phyloP scores from a whole-genome alignment of 1,140 invertebrate genomes.

The Camponotus vicinus region DNA sequence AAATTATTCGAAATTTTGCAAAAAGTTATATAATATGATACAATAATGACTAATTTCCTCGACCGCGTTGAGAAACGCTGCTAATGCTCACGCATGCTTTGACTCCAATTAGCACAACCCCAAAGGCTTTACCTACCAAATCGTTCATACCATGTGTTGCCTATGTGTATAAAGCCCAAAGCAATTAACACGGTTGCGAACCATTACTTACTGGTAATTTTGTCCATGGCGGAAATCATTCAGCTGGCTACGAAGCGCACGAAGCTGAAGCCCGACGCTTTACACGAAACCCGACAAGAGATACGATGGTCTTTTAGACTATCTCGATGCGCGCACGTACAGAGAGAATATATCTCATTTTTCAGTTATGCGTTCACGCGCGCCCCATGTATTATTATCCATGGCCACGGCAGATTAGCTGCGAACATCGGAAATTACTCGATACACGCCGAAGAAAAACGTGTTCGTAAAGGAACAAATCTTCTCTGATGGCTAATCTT shows the following conservation, averaged over 20 bases:
- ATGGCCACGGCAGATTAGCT: slow-evolving; percentile 9
- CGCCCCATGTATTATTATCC: slow-evolving; percentile 2
- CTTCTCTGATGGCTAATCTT: background rate
- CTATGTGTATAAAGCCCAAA: slow-evolving; percentile 13
- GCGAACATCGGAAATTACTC: slow-evolving; percentile 32
- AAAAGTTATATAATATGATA: background rate
- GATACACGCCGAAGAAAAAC: background rate
- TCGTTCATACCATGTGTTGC: background rate
- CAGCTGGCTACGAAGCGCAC: background rate
- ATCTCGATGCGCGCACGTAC: background rate
- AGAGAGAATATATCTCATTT: slow-evolving; percentile 8
- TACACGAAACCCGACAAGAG: background rate
- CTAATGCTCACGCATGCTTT: slow-evolving; percentile 20
- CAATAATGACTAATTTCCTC: slow-evolving; percentile 1
- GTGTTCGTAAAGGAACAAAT: background rate
- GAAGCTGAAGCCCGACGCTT: background rate
- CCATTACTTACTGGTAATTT: slow-evolving; percentile 18
- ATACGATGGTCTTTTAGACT: background rate
- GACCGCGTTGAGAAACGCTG: slow-evolving; percentile 8
- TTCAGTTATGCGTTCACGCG: background rate
- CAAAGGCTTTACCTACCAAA: slow-evolving; percentile 17
- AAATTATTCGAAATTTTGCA: background rate
- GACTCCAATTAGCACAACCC: slow-evolving; percentile 34
- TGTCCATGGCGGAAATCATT: slow-evolving; percentile 2
- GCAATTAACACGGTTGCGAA: slow-evolving; percentile 29